Percentiles rank a stretch among this genome's conserved stretches.
phyloP scores from a whole-genome alignment of 2,113 vertebrate species.

The Tapirus terrestris region DNA sequence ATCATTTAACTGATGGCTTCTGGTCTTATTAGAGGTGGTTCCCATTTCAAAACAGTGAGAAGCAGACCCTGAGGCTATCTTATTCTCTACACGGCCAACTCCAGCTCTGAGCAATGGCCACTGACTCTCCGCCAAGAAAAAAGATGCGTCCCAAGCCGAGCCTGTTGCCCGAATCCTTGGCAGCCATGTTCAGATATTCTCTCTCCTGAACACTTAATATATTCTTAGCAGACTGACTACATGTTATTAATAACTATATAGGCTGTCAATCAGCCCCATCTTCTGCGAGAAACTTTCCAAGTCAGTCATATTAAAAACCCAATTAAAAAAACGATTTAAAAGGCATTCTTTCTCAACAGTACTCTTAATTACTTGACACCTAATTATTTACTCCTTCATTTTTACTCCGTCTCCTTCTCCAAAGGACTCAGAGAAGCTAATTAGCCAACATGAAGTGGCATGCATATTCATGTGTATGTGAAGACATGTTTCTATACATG shows the following conservation, averaged over 20 bases:
- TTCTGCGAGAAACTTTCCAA: constrained; percentile 69
- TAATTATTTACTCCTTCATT: constrained; percentile 63
- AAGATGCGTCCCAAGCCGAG: neutral
- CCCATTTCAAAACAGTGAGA: neutral
- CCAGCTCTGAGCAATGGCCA: neutral
- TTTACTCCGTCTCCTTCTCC: constrained; percentile 33
- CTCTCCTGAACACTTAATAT: constrained; percentile 12
- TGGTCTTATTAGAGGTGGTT: neutral
- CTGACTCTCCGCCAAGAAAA: neutral
- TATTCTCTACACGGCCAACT: too few relatives aligned
- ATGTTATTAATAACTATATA: constrained; percentile 72
- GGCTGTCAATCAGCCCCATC: constrained; percentile 73
- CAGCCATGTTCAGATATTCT: constrained; percentile 11
- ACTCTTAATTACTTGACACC: constrained; percentile 69
- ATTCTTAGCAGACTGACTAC: constrained; percentile 39
- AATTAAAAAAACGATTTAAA: constrained; percentile 68
- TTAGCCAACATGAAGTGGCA: neutral
- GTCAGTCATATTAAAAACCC: constrained; percentile 62
- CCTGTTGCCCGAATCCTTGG: neutral
- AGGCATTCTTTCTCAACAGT: constrained; percentile 62
- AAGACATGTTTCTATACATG: neutral
- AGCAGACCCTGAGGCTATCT: neutral
- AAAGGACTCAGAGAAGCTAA: constrained; percentile 35
- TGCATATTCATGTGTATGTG: neutral
- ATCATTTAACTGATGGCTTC: neutral